Evolutionary conservation across 2,888 invertebrate species (phyloP).

Genomic region (Sphaeridia pumilis): DNA sequence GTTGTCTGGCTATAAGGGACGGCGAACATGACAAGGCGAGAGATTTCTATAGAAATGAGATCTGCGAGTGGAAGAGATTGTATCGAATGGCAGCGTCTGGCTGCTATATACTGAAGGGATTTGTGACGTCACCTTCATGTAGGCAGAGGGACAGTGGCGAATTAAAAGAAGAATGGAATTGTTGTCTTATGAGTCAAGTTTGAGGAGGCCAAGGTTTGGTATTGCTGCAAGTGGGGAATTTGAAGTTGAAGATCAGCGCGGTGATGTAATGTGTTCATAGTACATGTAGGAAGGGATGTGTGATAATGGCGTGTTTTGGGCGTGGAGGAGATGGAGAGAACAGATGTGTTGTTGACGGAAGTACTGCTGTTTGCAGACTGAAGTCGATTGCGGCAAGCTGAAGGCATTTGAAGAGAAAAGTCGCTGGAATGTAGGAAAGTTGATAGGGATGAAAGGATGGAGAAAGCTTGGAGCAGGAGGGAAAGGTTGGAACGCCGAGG

Average conservation of each 20-base stretch:
- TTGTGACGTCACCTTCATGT: too few species aligned
- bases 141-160: too few species aligned
- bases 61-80: too few species aligned
- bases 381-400: background rate
- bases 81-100: too few species aligned
- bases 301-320: background rate
- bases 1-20: too few species aligned
- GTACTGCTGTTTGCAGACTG: background rate
- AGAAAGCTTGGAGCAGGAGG: background rate
- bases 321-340: background rate
- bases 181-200: too few species aligned
- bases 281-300: background rate
- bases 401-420: background rate
- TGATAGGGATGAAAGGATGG: background rate
- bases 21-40: too few species aligned
- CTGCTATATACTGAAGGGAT: too few species aligned
- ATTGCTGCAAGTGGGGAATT: background rate
- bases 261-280: background rate
- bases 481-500: background rate
- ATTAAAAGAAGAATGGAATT: too few species aligned
- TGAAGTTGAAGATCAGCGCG: constrained; percentile 1
- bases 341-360: background rate
- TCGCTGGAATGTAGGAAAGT: background rate
- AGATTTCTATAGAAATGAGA: too few species aligned
- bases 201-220: constrained; percentile 1